Evolutionary conservation across 2,797 vertebrate genomes (phyloP).

Genomic region (Sorex maritimensis): DNA sequence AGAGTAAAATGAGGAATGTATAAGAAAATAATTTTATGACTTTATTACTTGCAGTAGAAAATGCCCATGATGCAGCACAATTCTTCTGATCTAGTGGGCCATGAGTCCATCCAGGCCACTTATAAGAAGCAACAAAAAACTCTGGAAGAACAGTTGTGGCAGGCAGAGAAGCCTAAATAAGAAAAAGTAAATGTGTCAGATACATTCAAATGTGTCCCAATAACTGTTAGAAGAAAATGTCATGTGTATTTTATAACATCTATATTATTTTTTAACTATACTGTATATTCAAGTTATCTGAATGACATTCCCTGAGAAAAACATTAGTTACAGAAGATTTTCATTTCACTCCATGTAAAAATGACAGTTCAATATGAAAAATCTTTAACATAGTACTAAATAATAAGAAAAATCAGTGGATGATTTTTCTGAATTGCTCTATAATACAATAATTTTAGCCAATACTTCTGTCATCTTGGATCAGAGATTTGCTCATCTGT

Average conservation of each 20-base stretch:
- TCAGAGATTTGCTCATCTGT: constrained; percentile 13
- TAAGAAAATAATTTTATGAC: constrained; percentile 25
- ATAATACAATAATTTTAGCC: background rate
- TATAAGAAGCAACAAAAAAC: constrained; percentile 90
- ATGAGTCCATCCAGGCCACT: constrained; percentile 91
- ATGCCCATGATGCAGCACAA: constrained; percentile 93
- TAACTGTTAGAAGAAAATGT: background rate
- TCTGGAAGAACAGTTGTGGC: constrained; percentile 88
- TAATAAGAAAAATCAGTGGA: background rate
- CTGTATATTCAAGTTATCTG: background rate
- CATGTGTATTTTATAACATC: background rate
- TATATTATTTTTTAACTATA: background rate
- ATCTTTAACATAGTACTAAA: background rate
- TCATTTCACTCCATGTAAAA: background rate
- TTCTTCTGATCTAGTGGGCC: constrained; percentile 91
- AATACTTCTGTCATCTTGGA: background rate
- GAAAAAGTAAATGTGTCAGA: background rate
- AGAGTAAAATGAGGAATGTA: background rate
- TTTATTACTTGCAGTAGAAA: constrained; percentile 92
- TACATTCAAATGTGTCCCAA: background rate
- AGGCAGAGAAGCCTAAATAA: constrained; percentile 85
- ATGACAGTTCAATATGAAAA: background rate
- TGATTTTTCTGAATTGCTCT: background rate
- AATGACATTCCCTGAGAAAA: background rate
- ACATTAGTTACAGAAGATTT: background rate